Evolutionary conservation across 2,888 invertebrate species (phyloP), one percentile per base, ranked within the genome.

Genomic region (Polydesmus complanatus): DNA sequence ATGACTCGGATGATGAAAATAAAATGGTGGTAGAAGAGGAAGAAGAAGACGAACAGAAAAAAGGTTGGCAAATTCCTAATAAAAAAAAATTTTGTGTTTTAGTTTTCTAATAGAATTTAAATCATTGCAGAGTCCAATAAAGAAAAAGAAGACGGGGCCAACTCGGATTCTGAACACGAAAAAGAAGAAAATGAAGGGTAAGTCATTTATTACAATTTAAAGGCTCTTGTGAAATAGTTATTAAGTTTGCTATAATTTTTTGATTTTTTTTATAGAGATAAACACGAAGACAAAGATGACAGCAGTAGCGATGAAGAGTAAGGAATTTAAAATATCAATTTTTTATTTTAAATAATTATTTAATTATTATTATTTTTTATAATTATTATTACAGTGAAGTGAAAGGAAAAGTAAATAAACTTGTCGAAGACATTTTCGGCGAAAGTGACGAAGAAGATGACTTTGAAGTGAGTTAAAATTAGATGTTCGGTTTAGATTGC

Each of bases 361-460:
- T 52, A 5, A 18, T 58, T 57, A 18, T 26, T 52, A 61, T 57
- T 18, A 27, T 11, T 47, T 60, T 21, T 53, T 19, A 54, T 22
- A 53, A 11, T 52, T 27, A n/a, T n/a, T n/a, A n/a, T n/a, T n/a
- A n/a, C 47, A 52, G 58, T 18, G 60, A 58, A 51, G 58, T 5
- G 5, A 5, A 62, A 21, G 63, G 57, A 50, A 52, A 56, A 27
- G 62, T 62, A 18, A 54, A 62, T 21, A 59, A 59, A 27, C 66
- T 75, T 50, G 74, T 77, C 19, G 75, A 74, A 22, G 75, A 77
- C 65, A 77, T 77, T 65, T 77, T 77, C 68, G 77, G 77, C 2
- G 74, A 74, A 27, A 73, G 73, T 67, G 76, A 75, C 64, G 75
- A 76, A 64, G 75, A 63, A 19, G 63, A 63, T 27, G 63, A 63